Evolutionary conservation across 2,888 invertebrate genomes (phyloP), one percentile per base, ranked within the genome.

Genomic region (Meta bourneti): DNA sequence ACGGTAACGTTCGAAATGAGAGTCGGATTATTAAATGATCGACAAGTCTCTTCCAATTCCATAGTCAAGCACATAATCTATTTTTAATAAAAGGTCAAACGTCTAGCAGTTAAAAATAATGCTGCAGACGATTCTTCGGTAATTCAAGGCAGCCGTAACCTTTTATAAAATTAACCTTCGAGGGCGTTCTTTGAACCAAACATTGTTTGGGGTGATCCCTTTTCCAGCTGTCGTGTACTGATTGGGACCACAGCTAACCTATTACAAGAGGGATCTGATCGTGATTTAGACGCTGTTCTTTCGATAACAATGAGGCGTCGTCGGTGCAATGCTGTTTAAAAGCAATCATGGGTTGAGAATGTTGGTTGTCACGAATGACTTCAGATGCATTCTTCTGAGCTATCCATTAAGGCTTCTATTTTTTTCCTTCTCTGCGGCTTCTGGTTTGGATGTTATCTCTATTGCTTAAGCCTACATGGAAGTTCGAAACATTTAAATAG

Each of bases 291-390:
- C 52, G 51, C 83, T 34, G 48, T 16, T 19, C 34, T 70, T 75
- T 74, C 19, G 61, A 75, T 82, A 89, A 89, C 89, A 89, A 89
- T 89, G 82, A 78, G 89, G 88, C 81, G 88, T 54, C 81, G 61
- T 61, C 61, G 61, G 61, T 61, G 61, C 5, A 61, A 5, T 61
- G 49, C 54, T 75, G 69, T 49, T 74, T 8, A 61, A 16, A 16
- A 11, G 78, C 52, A 78, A 78, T 78, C 49, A 75, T 72, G 84
- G 52, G 13, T 49, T 78, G n/a, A 52, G 78, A 34, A 19, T 78
- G 84, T 84, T 84, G 54, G 34, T 54, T 84, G 84, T 84, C 75
- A 84, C 84, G 84, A 84, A 74, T 16, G 54, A 16, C 74, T 52
- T 51, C 20, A 51, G 61, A 84, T 54, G 48, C 16, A n/a, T 61